Percentiles rank a stretch among this genome's conserved stretches.
Evolutionary conservation across 2,113 vertebrate species (phyloP).

Genomic region (Zosterops pallidus): DNA sequence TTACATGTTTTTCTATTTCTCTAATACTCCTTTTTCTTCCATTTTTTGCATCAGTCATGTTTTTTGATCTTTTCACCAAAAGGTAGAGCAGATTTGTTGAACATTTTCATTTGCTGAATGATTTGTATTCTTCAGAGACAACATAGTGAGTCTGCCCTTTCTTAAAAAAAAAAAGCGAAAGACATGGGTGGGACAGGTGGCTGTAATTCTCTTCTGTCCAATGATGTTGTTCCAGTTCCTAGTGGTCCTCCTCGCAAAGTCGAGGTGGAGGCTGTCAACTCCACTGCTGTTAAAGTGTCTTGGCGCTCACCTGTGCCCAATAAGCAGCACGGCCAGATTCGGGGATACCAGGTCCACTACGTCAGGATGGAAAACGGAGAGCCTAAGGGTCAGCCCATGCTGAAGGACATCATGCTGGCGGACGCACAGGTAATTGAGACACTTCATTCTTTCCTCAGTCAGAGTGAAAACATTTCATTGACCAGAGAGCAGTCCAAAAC

Average conservation of each 20-base stretch:
- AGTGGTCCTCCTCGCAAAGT: conserved; percentile 99
- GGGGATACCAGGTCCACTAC: conserved; percentile 98
- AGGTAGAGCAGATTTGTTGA: conserved; percentile 80
- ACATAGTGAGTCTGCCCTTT: conserved; percentile 80
- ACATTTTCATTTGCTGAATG: conserved; percentile 73
- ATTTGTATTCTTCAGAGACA: conserved; percentile 79
- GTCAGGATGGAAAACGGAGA: conserved; percentile 97
- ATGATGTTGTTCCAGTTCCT: conserved; percentile 99
- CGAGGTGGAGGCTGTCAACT: conserved; percentile 99
- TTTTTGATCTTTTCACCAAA: conserved; percentile 93
- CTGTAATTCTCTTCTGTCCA: conserved; percentile 95
- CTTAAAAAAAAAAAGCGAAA: conserved; percentile 18
- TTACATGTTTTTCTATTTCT: conserved; percentile 91
- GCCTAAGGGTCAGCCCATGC: conserved; percentile 91
- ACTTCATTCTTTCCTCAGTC: neutral
- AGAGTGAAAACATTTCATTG: neutral
- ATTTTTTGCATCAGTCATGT: conserved; percentile 92
- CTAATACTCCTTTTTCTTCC: conserved; percentile 94
- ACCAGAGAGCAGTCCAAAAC: neutral
- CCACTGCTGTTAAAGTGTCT: conserved; percentile 96
- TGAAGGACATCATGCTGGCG: conserved; percentile 97
- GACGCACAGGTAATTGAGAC: conserved; percentile 89
- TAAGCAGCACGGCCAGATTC: conserved; percentile 98
- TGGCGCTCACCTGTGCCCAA: conserved; percentile 98
- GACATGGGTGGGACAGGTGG: conserved; percentile 77